Base-by-base conservation (phyloP, 1,140 invertebrate genomes). In the Drosophila tani region DNA sequence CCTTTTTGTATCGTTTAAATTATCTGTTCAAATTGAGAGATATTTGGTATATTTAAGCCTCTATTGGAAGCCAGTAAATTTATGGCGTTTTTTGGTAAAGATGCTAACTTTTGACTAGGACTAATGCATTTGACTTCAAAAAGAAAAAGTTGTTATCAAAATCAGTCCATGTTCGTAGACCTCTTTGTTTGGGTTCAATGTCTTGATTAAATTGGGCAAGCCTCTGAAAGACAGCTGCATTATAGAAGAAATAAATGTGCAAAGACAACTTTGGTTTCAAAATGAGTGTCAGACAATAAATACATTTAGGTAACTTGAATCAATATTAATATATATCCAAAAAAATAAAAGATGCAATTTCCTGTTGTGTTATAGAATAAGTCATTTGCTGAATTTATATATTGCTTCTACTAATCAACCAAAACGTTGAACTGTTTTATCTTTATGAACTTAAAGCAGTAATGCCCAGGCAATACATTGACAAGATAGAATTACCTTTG, bases 1-100 rank as follows among this genome's bases (percentile, higher is more conserved):
- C 32, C 29, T 17, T 60, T 76, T 73, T 71, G 24, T 35, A 59
- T 56, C 40, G 50, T 63, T 64, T 66, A 75, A 67, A 67, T 40
- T 77, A 40, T 21, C 67, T 40, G 67, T 70, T 68, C 3, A 55
- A 29, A 46, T 68, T 21, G 17, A 24, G 29, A 32, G 6, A 47
- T 47, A 19, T 46, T 55, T 38, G 46, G 49, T 64, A 43, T 14
- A 3, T 41, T 41, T 45, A 32, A 19, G 50, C 27, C 62, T 35
- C 15, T 5, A 11, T n/a, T 35, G 50, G 59, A 21, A 24, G 57
- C 32, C 53, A 65, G 64, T 63, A 81, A 69, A 32, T 41, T 49
- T 45, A 73, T 57, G 53, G 21, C 29, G 50, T 27, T 56, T 29
- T 51, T 60, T 51, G 38, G 19, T 60, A 19, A 27, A 43, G 56